Conservation (phyloP, 1,140 invertebrate genomes). For the Harpegnathos saltator region DNA sequence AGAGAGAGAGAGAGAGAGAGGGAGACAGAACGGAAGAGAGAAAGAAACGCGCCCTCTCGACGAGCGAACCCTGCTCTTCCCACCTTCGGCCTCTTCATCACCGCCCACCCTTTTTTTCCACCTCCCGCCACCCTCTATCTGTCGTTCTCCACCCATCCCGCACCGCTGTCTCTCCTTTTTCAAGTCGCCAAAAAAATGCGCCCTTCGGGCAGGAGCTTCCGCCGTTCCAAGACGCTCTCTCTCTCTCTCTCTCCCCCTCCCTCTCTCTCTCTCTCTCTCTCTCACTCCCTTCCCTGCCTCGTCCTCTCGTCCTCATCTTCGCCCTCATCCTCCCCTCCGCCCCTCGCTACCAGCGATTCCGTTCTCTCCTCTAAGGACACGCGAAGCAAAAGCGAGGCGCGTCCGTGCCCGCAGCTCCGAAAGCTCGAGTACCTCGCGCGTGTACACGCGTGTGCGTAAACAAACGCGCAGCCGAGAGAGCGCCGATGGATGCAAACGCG, state of each 20-base stretch:
- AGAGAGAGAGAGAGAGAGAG: not conserved
- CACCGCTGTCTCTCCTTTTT: slow-evolving; percentile 49
- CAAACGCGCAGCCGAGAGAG: slow-evolving; percentile 6
- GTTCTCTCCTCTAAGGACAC: slow-evolving; percentile 44
- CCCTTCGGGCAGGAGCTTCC: slow-evolving; percentile 75
- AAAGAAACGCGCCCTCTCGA: slow-evolving; percentile 37
- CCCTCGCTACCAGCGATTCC: not conserved
- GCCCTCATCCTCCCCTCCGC: slow-evolving; percentile 30
- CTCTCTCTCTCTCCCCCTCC: slow-evolving; percentile 5
- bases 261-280: not conserved
- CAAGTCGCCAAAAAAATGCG: slow-evolving; percentile 66
- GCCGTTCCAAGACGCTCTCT: slow-evolving; percentile 65
- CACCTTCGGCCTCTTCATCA: slow-evolving; percentile 66
- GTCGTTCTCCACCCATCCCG: slow-evolving; percentile 27
- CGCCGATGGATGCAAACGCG: not conserved
- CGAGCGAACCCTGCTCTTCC: slow-evolving; percentile 34
- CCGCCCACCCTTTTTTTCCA: slow-evolving; percentile 57
- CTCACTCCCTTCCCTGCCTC: not conserved
- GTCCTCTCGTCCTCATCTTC: not conserved
- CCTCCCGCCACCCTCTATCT: slow-evolving; percentile 32
- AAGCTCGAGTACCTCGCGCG: slow-evolving; percentile 17
- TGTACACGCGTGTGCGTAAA: slow-evolving; percentile 17
- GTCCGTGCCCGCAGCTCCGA: not conserved
- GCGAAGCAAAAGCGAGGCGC: slow-evolving; percentile 22
- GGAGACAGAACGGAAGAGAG: not conserved